A percentile compares a stretch with the other conserved stretches of the same genome.
phyloP scores from a whole-genome alignment of 1,140 invertebrate species.

The Radopholus similis region DNA sequence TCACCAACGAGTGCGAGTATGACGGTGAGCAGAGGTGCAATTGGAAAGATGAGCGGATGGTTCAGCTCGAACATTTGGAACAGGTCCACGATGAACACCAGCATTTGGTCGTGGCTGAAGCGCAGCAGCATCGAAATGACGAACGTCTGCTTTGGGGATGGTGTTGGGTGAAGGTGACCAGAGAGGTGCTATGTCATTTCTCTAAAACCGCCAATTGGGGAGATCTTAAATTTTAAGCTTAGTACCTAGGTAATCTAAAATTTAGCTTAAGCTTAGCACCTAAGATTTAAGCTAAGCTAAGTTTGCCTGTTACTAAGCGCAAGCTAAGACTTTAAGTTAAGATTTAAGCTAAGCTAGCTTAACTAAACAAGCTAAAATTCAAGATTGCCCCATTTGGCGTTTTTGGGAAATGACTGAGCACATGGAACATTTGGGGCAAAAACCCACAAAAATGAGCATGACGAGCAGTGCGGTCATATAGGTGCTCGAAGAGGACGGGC shows the following conservation, averaged over 20 bases:
- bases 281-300: too few relatives aligned
- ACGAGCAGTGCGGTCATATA: slow-evolving; percentile 90
- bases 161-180: neutral
- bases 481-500: slow-evolving; percentile 80
- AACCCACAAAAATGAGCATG: slow-evolving; percentile 96
- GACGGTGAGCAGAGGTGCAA: slow-evolving; percentile 88
- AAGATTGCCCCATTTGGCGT: neutral
- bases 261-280: neutral
- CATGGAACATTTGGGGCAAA: neutral
- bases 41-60: slow-evolving; percentile 83
- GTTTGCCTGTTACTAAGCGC: too few relatives aligned
- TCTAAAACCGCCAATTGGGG: too few relatives aligned
- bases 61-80: slow-evolving; percentile 91
- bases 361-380: neutral
- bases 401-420: neutral
- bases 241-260: neutral
- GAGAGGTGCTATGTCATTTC: too few relatives aligned
- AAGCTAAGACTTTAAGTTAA: too few relatives aligned
- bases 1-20: slow-evolving; percentile 94
- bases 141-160: too few relatives aligned
- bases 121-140: slow-evolving; percentile 94
- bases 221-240: neutral
- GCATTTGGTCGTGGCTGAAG: slow-evolving; percentile 98
- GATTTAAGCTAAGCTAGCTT: slow-evolving; percentile 6
- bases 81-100: slow-evolving; percentile 86